Base-by-base conservation (phyloP, 2,888 invertebrate genomes). In the Eupelmus urozonus region DNA sequence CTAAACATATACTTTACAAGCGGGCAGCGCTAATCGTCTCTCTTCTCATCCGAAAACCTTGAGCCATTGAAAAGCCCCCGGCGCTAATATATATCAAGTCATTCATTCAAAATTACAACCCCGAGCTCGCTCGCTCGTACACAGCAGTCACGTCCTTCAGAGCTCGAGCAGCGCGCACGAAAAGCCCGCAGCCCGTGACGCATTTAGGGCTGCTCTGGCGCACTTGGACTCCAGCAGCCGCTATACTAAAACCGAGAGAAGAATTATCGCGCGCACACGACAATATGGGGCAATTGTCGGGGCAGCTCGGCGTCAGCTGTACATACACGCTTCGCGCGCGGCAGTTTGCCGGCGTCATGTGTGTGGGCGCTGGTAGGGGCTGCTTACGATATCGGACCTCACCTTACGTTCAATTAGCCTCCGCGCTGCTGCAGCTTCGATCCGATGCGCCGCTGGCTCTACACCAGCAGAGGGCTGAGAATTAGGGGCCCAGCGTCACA, bases 391-490 rank as follows among this genome's bases (percentile, higher is more conserved):
- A 1, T n/a, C 27, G 13, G 23, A 20, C 34, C 63, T 55, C 63
- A 53, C 59, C 71, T n/a, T n/a, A 51, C 27, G 72, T 77, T 77
- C 66, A 72, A 77, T 77, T 72, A 72, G 72, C 23, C n/a, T n/a
- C 69, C 49, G 70, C 40, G 57, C 55, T 53, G 53, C 59, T 5
- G 13, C 16, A 2, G 13, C 45, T 45, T 13, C 16, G 45, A 7
- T 45, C 16, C 16, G 13, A 45, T 9, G 13, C 16, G 16, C 16
- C 45, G 9, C 45, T 45, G n/a, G n/a, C n/a, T n/a, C n/a, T n/a
- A n/a, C n/a, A n/a, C n/a, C n/a, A n/a, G n/a, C n/a, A n/a, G n/a
- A n/a, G n/a, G n/a, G 67, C 40, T n/a, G 67, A 25, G 74, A 75
- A 60, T 59, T 49, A 63, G 57, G 70, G 57, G 63, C 57, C 23